Conservation (phyloP, 2,113 vertebrate genomes). For the Pantherophis guttatus region DNA sequence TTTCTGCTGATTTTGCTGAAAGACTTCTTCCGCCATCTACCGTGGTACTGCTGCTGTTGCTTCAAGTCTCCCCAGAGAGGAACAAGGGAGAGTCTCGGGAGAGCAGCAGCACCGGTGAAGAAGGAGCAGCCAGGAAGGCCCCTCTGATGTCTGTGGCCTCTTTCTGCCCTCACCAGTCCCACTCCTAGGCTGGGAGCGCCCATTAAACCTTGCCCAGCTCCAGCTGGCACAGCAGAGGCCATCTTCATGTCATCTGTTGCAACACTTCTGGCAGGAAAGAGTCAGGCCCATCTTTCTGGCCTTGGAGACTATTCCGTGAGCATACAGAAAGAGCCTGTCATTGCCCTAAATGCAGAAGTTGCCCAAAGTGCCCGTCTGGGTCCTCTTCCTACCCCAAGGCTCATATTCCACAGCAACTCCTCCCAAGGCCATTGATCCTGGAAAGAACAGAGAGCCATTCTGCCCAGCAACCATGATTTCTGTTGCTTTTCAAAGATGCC, state of each 20-base stretch:
- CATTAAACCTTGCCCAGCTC: not conserved
- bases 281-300: not conserved
- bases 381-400: not conserved
- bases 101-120: not conserved
- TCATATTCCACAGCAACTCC: not conserved
- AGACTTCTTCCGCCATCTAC: not conserved
- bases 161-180: not conserved
- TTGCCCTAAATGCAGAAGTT: not conserved
- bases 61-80: not conserved
- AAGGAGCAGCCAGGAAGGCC: not conserved
- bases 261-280: not conserved
- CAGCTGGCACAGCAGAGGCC: not conserved
- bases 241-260: not conserved
- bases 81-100: not conserved
- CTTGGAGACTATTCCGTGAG: not conserved
- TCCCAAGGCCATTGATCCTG: not conserved
- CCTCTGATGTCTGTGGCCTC: not conserved
- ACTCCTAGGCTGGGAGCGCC: not conserved
- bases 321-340: not conserved
- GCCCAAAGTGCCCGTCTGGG: not conserved
- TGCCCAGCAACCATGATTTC: not conserved
- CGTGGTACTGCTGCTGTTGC: not conserved
- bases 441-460: not conserved
- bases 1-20: not conserved
- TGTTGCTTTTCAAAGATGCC: not conserved